Conservation (phyloP, 2,888 invertebrate genomes). For the Callyntrura guangdongensis region DNA sequence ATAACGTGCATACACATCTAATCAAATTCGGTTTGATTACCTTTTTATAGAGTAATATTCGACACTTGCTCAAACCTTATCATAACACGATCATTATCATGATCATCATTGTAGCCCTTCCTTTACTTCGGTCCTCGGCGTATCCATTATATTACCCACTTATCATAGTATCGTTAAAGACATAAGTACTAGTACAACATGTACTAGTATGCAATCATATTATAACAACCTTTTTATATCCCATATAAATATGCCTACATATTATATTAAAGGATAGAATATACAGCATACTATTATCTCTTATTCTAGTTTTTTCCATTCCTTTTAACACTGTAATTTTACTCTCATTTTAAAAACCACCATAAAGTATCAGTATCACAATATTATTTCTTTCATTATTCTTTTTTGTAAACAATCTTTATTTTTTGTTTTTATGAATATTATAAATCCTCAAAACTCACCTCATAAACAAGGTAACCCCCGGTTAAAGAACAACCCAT, state of each 20-base stretch:
- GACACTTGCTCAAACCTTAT: constrained; percentile 63
- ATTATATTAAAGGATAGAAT: not conserved
- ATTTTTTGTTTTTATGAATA: constrained; percentile 68
- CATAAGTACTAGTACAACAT: not conserved
- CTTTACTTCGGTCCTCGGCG: not conserved
- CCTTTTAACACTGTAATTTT: constrained; percentile 56
- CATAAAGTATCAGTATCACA: constrained; percentile 69
- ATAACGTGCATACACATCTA: constrained; percentile 4
- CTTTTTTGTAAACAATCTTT: constrained; percentile 67
- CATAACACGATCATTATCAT: constrained; percentile 44
- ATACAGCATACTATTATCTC: constrained; percentile 22
- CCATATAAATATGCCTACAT: not conserved
- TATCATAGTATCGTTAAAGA: constrained; percentile 49
- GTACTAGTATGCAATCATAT: not conserved
- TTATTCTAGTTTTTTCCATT: constrained; percentile 55
- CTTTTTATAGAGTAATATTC: constrained; percentile 55
- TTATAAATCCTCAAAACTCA: constrained; percentile 71
- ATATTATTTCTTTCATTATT: constrained; percentile 61
- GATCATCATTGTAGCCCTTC: constrained; percentile 34
- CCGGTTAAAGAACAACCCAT: constrained; percentile 67
- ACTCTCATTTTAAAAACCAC: constrained; percentile 52
- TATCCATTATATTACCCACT: not conserved
- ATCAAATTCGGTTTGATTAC: constrained; percentile 56
- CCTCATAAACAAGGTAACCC: constrained; percentile 69
- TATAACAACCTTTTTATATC: not conserved